Evolutionary conservation across 2,888 invertebrate genomes (phyloP), one percentile per base, ranked within the genome.

Genomic region (Drosophila melanosoma): DNA sequence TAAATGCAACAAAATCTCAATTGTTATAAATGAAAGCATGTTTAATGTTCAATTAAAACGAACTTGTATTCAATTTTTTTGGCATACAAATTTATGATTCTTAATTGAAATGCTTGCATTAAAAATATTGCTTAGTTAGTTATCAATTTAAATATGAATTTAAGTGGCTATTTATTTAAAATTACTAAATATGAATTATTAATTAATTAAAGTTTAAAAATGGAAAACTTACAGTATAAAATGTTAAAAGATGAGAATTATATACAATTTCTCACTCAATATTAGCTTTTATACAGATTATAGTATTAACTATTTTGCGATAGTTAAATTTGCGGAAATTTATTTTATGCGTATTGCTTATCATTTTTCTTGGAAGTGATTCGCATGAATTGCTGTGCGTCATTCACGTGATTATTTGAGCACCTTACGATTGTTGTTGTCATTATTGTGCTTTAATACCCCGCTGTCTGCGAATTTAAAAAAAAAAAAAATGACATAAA

Each of bases 321-420:
- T 5, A 29, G 29, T 29, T 29, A 29, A 29, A 6, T 29, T 5
- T 29, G 29, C 5, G 5, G 5, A 5, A 29, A 29, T 29, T 5
- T 29, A 5, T 29, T 29, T 29, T 29, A 42, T 6, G n/a, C 20
- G 20, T 11, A 42, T 42, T 20, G 23, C 49, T 61, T 64, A 79
- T 74, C 76, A 76, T 40, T 48, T 75, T 75, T 53, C 29, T 17
- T 32, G 23, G 71, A 71, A 81, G 20, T 61, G 20, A 49, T 69
- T 78, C 79, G 62, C 62, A 70, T 42, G 52, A 54, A 61, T n/a
- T 29, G 59, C 45, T 59, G 70, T 87, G 86, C 86, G 88, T 85
- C 82, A 81, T 69, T 54, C 83, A 82, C 88, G 86, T 82, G 88
- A 87, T 87, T 67, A 51, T 20, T 38, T 60, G 33, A 23, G 51